Evolutionary conservation across 2,888 invertebrate species (phyloP).

Genomic region (Molanna angustata): DNA sequence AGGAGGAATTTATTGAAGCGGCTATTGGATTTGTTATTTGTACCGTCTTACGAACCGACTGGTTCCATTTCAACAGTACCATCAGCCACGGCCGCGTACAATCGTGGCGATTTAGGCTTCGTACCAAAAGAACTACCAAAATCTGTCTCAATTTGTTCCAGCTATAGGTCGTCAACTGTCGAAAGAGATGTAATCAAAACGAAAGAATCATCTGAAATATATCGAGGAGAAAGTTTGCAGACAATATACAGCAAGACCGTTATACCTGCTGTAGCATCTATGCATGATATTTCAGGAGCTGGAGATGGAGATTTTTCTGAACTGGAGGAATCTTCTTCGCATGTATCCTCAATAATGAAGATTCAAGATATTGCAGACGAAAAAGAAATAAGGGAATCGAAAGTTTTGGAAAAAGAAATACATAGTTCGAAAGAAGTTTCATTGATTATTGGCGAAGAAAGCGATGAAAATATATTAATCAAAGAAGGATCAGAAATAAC

Average conservation of each 20-base stretch:
- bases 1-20: constrained; percentile 54
- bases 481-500: too few relatives aligned
- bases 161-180: constrained; percentile 19
- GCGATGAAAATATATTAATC: too few relatives aligned
- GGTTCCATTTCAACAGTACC: constrained; percentile 42
- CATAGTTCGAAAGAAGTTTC: too few relatives aligned
- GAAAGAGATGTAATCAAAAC: constrained; percentile 21
- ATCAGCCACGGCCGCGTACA: constrained; percentile 56
- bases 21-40: constrained; percentile 53
- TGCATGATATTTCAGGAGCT: too few relatives aligned
- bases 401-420: too few relatives aligned
- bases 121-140: constrained; percentile 50
- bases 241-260: constrained; percentile 17
- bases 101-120: constrained; percentile 65
- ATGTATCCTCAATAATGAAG: too few relatives aligned
- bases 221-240: constrained; percentile 10
- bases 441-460: too few relatives aligned
- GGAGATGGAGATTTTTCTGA: too few relatives aligned
- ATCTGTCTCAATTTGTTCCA: constrained; percentile 34
- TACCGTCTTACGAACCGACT: constrained; percentile 37
- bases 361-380: too few relatives aligned
- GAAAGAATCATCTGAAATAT: constrained; percentile 13
- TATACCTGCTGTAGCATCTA: constrained; percentile 9
- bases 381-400: too few relatives aligned
- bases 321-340: too few relatives aligned